Percentiles rank a stretch among this genome's conserved stretches.
These are phyloP conservation scores for Drosophila orosa DNA, from an alignment of 1,140 invertebrate species.

Conservation along the genomic window DNA sequence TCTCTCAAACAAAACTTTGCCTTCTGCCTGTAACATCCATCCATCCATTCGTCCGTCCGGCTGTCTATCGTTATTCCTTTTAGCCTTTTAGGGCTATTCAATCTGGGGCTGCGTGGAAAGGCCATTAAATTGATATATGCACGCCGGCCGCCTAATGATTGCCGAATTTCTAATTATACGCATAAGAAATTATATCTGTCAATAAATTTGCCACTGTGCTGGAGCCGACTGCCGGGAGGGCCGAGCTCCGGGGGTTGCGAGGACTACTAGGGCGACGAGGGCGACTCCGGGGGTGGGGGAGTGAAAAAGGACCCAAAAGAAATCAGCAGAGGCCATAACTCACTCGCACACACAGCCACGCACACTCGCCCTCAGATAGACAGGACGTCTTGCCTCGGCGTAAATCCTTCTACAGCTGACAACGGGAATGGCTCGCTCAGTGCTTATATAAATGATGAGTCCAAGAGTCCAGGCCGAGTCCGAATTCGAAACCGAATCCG, in stretches of 20 bases:
- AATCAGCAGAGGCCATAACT: slow-evolving; percentile 78
- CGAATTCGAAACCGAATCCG: slow-evolving; percentile 25
- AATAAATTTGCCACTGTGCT: slow-evolving; percentile 82
- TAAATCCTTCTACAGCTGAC: slow-evolving; percentile 79
- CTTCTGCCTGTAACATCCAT: not conserved
- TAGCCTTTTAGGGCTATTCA: slow-evolving; percentile 48
- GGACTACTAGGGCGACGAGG: slow-evolving; percentile 25
- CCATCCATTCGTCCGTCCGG: slow-evolving; percentile 11
- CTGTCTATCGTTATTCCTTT: slow-evolving; percentile 29
- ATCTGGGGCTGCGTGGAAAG: slow-evolving; percentile 68
- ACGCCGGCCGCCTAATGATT: slow-evolving; percentile 74
- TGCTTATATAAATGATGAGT: slow-evolving; percentile 82
- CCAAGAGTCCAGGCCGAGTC: slow-evolving; percentile 45
- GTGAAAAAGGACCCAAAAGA: slow-evolving; percentile 72
- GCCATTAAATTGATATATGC: slow-evolving; percentile 82
- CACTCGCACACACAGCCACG: slow-evolving; percentile 68
- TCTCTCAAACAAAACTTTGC: slow-evolving; percentile 37
- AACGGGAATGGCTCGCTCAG: slow-evolving; percentile 72
- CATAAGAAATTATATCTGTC: slow-evolving; percentile 83
- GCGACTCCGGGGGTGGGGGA: slow-evolving; percentile 1
- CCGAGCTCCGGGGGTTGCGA: slow-evolving; percentile 6
- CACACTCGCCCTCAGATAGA: slow-evolving; percentile 22
- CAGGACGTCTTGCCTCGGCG: slow-evolving; percentile 43
- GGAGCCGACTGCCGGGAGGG: not conserved
- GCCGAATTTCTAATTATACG: slow-evolving; percentile 84